phyloP scores from a whole-genome alignment of 1,140 invertebrate species.

The Orchestia grillus region DNA sequence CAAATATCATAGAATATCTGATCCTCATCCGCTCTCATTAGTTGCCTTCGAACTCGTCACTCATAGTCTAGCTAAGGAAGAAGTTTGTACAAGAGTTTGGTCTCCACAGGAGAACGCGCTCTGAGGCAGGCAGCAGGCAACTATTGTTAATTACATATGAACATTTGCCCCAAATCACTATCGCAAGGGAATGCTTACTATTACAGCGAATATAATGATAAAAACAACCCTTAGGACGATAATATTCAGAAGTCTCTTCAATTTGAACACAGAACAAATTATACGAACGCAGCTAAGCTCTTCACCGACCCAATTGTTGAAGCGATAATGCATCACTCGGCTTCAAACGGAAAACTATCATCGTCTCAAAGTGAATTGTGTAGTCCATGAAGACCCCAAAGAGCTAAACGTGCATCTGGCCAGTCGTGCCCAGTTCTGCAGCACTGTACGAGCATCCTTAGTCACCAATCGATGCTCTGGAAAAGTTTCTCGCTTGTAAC shows the following conservation, averaged over 20 bases:
- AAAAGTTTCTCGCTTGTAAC: too few relatives aligned
- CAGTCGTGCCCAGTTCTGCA: too few relatives aligned
- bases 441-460: too few relatives aligned
- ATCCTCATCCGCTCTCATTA: background rate
- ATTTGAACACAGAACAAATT: background rate
- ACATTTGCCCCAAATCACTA: background rate
- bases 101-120: conserved; percentile 26
- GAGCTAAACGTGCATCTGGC: too few relatives aligned
- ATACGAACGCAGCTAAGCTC: background rate
- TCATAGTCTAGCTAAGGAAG: background rate
- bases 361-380: too few relatives aligned
- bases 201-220: background rate
- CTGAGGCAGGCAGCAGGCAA: background rate
- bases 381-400: too few relatives aligned
- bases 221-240: background rate
- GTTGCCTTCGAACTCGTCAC: conserved; percentile 46
- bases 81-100: conserved; percentile 8
- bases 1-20: conserved; percentile 20
- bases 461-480: too few relatives aligned
- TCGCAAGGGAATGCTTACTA: background rate
- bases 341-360: too few relatives aligned
- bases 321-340: too few relatives aligned
- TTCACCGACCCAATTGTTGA: background rate
- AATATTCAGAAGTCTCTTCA: background rate
- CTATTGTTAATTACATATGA: background rate